Base-by-base conservation (phyloP, 1,140 invertebrate species). In the Drosophila erecta region DNA sequence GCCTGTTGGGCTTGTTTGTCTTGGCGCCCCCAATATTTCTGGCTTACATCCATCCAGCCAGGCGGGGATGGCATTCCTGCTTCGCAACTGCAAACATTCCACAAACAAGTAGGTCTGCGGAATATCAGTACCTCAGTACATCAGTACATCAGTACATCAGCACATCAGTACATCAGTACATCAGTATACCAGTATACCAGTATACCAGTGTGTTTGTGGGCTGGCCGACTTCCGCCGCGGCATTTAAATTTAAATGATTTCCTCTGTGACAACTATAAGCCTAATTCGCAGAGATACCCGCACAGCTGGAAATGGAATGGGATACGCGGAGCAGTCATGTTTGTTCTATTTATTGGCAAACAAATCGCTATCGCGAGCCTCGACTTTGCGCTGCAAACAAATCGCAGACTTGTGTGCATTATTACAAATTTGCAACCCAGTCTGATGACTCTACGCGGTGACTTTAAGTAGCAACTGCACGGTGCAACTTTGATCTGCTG, bases 311-410 rank as follows among this genome's bases (percentile, higher is more conserved):
- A 30, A 4, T 17, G 35, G 35, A 22, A 60, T 20, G 12, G 14
- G 44, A 24, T 67, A 47, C 66, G 72, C 76, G 76, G 14, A 24
- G 72, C 77, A 81, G 7, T 12, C 8, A 44, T 41, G 41, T 44
- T 44, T 44, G 41, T 15, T 17, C 41, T 15, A 44, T 20, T 17
- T 17, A 43, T 20, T 2, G 41, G 10, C 41, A 81, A 80, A 76
- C 67, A 81, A 81, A 81, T 81, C 79, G 73, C 73, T 72, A 71
- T 80, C 72, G 72, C 75, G 62, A 72, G 72, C 70, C 70, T 77
- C 62, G 76, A 76, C 67, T 73, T 67, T 67, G 22, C 33, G 43
- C 30, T 56, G 54, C 50, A 77, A 77, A 71, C 58, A 77, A 64
- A 40, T 69, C 44, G 2, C 49, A 38, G 50, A 44, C 53, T 65